Base-by-base conservation (phyloP, 1,140 invertebrate genomes). In the Chrysoperla carnea region DNA sequence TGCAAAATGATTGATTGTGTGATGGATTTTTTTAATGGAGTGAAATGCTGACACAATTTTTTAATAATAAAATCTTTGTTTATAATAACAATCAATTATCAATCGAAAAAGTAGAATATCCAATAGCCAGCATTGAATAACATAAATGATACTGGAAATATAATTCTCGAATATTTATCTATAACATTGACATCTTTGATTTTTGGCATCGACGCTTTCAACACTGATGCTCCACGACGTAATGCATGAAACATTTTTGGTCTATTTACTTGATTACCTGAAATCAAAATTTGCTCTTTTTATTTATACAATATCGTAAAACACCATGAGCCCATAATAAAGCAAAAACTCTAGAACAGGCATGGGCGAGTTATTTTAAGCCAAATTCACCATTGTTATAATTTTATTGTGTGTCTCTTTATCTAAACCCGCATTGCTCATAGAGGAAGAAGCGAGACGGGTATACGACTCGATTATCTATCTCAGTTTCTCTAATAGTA, bases 121-220 rank as follows among this genome's bases (percentile, higher is more conserved):
- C 91, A 96, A 60, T 97, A 97, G 43, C 81, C 76, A 11, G 80
- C 72, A 59, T 97, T 97, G 63, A 97, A 97, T 33, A 92, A 58
- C 50, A 95, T 72, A 60, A 96, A 98, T 45, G 89, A 83, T 15
- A 92, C 76, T 0, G 93, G 93, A 63, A 98, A 98, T 40, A 94
- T 71, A 46, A 95, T 76, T 47, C 93, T 69, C 7, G 91, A 93
- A 57, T 93, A 94, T 55, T 93, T 93, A 63, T 97, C 93, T 53
- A 98, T 97, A 37, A 92, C 81, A 59, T 95, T 96, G 31, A 98
- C 91, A 62, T 97, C 91, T 55, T 91, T 86, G 50, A 97, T 93
- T 60, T 84, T 82, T 1, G 90, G 92, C 66, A 96, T 82, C 6
- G 83, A 85, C 6, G 79, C 73, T 53, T 79, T 80, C 37, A 88